These are phyloP conservation scores for Erythrolamprus reginae DNA, from an alignment of 2,113 vertebrate genomes.

Conservation along the genomic window DNA sequence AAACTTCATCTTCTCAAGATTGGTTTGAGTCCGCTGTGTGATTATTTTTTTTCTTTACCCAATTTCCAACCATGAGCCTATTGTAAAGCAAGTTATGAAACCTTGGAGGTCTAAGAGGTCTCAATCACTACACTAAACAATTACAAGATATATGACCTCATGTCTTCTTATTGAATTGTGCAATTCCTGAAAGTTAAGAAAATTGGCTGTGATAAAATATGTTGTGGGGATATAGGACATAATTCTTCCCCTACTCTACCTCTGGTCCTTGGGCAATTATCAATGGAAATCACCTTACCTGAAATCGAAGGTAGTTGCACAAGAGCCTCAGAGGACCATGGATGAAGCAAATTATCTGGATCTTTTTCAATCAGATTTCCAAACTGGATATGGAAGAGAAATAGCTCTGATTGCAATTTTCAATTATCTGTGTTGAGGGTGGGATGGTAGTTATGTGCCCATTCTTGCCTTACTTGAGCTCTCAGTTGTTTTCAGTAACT, in stretches of 20 bases:
- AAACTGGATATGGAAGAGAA: background rate
- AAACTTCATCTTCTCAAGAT: conserved; percentile 13
- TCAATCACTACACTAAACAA: conserved; percentile 17
- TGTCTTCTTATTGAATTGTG: conserved; percentile 15
- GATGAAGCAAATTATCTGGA: background rate
- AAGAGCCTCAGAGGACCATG: background rate
- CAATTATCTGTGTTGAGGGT: background rate
- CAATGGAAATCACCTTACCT: conserved; percentile 12
- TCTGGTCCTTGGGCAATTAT: conserved; percentile 28
- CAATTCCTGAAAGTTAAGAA: conserved; percentile 19
- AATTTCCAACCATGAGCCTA: background rate
- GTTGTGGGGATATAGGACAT: background rate
- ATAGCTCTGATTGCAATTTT: background rate
- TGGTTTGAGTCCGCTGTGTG: background rate
- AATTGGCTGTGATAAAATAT: conserved; percentile 13
- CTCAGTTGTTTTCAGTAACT: background rate
- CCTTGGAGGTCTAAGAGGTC: conserved; percentile 11
- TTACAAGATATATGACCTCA: conserved; percentile 19
- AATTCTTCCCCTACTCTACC: background rate
- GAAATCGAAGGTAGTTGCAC: background rate
- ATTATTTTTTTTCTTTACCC: background rate
- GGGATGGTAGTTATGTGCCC: background rate
- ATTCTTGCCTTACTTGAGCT: background rate
- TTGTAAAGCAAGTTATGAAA: conserved; percentile 27
- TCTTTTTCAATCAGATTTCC: background rate